Conservation (phyloP, 2,113 vertebrate genomes). For the Caranx melampygus region DNA sequence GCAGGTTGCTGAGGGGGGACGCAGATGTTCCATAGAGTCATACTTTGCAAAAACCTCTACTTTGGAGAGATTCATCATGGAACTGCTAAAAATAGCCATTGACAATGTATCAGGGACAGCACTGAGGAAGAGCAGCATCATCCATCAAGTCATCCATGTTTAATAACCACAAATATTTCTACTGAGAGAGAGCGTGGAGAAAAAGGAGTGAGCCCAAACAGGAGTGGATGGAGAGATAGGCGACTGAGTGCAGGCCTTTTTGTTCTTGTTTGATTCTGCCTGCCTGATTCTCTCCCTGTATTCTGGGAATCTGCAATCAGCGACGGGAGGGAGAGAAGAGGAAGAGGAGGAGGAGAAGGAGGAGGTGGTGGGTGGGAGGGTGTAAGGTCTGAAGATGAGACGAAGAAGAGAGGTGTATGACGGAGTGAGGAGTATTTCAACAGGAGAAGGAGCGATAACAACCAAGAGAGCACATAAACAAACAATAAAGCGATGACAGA, state of each 20-base stretch:
- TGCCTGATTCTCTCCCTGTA: constrained; percentile 25
- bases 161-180: constrained; percentile 43
- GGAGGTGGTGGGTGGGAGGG: background rate
- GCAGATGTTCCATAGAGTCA: background rate
- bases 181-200: background rate
- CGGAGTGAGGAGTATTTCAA: constrained; percentile 48
- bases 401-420: constrained; percentile 18
- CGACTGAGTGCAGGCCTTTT: constrained; percentile 24
- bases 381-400: constrained; percentile 14
- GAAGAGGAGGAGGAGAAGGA: no score
- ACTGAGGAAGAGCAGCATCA: constrained; percentile 26
- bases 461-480: constrained; percentile 49
- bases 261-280: constrained; percentile 23
- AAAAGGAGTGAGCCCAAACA: background rate
- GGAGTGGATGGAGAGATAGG: constrained; percentile 36
- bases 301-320: constrained; percentile 47
- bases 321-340: background rate
- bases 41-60: background rate
- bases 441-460: constrained; percentile 42
- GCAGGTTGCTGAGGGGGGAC: background rate
- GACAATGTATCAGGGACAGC: constrained; percentile 26
- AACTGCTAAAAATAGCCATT: constrained; percentile 1
- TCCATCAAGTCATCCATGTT: constrained; percentile 38
- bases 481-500: constrained; percentile 61
- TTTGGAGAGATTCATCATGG: background rate